These are phyloP conservation scores for Catostomus latipinnis DNA, from an alignment of 2,797 vertebrate genomes.

Conservation along the genomic window DNA sequence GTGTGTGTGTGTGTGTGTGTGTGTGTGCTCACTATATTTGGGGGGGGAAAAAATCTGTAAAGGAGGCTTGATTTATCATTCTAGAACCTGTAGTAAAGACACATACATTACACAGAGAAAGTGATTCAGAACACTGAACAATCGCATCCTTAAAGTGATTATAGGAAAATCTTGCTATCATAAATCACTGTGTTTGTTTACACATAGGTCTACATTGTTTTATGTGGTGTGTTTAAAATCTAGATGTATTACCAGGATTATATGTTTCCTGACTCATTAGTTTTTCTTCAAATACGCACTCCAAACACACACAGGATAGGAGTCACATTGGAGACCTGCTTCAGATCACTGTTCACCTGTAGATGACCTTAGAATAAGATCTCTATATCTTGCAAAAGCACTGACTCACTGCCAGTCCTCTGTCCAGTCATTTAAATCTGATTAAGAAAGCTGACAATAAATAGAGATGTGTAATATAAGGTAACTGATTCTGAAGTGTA, in stretches of 20 bases:
- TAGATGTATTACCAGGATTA: not conserved
- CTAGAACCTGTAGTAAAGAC: constrained; percentile 13
- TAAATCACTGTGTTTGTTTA: constrained; percentile 29
- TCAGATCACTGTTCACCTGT: constrained; percentile 27
- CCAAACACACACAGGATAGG: not conserved
- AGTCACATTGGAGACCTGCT: not conserved
- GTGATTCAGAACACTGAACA: constrained; percentile 6
- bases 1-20: not conserved
- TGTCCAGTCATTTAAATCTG: constrained; percentile 35
- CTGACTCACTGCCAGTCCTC: constrained; percentile 7
- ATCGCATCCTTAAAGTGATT: constrained; percentile 2
- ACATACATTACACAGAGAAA: constrained; percentile 12
- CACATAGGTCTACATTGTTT: constrained; percentile 8
- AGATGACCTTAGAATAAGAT: constrained; percentile 23
- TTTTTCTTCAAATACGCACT: not conserved
- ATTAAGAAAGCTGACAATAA: constrained; percentile 36
- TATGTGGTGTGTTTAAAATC: constrained; percentile 22
- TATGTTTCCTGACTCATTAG: constrained; percentile 7
- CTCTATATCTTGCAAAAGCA: constrained; percentile 1
- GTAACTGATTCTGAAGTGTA: constrained; percentile 39
- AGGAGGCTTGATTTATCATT: constrained; percentile 13
- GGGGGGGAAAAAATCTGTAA: not conserved
- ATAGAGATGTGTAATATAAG: constrained; percentile 25
- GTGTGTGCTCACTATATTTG: constrained; percentile 12
- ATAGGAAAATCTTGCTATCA: constrained; percentile 28